Conservation (phyloP, 2,113 vertebrate species). For the Piaya cayana region DNA sequence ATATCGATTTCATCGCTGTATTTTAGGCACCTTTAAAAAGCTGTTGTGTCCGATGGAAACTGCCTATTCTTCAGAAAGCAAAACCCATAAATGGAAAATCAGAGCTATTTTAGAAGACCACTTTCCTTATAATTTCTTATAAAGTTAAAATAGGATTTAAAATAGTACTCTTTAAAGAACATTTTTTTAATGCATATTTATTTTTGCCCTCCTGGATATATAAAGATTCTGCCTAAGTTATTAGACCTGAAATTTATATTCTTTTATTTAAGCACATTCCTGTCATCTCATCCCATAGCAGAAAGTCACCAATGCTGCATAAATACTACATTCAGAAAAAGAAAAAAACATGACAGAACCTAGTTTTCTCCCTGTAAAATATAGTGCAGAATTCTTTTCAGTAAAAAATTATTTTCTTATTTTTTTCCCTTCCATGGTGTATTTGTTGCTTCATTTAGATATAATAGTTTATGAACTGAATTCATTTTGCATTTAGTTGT, state of each 20-base stretch:
- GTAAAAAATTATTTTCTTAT: background rate
- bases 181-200: background rate
- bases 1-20: background rate
- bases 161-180: background rate
- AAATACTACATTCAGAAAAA: background rate
- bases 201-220: background rate
- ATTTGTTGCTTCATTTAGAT: background rate
- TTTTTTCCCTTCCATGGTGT: background rate
- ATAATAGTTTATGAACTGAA: background rate
- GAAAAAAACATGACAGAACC: background rate
- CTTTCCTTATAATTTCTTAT: background rate
- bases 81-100: background rate
- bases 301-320: background rate
- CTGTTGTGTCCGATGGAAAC: background rate
- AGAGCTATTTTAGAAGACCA: background rate
- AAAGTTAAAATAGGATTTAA: background rate
- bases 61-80: background rate
- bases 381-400: background rate
- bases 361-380: background rate
- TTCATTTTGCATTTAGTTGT: background rate
- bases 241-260: background rate
- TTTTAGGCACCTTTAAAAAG: background rate
- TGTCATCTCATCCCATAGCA: background rate
- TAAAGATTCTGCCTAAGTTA: background rate
- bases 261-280: background rate